Conservation (phyloP, 2,797 vertebrate genomes). For the Meriones psammophilus region DNA sequence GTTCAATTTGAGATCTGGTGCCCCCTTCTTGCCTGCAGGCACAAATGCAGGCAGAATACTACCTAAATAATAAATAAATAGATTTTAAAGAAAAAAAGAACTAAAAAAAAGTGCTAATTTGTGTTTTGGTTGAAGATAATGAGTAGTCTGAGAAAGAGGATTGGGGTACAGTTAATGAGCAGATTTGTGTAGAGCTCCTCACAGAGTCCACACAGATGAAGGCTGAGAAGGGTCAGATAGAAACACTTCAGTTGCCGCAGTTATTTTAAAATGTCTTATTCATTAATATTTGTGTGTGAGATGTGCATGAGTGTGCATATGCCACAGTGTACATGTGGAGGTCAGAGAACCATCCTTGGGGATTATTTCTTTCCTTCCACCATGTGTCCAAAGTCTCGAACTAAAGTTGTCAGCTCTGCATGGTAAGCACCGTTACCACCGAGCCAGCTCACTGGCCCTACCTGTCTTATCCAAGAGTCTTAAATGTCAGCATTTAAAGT, state of each 20-base stretch:
- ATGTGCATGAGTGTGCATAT: neutral
- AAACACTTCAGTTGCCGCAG: neutral
- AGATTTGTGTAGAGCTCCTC: neutral
- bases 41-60: no score
- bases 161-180: neutral
- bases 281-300: neutral
- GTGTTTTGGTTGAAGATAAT: constrained; percentile 31
- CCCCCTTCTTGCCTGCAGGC: no score
- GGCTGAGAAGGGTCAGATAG: neutral
- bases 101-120: constrained; percentile 44
- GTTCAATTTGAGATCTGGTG: no score
- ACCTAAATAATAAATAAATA: no score
- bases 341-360: neutral
- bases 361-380: neutral
- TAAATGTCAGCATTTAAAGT: constrained; percentile 55
- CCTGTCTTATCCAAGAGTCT: constrained; percentile 51
- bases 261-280: neutral
- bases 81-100: no score
- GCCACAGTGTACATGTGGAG: neutral
- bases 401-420: neutral
- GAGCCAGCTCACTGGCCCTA: neutral
- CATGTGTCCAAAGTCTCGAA: neutral
- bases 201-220: constrained; percentile 18
- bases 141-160: neutral
- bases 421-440: neutral